Evolutionary conservation across 1,140 invertebrate species (phyloP).

Genomic region (Drosophila willistoni): DNA sequence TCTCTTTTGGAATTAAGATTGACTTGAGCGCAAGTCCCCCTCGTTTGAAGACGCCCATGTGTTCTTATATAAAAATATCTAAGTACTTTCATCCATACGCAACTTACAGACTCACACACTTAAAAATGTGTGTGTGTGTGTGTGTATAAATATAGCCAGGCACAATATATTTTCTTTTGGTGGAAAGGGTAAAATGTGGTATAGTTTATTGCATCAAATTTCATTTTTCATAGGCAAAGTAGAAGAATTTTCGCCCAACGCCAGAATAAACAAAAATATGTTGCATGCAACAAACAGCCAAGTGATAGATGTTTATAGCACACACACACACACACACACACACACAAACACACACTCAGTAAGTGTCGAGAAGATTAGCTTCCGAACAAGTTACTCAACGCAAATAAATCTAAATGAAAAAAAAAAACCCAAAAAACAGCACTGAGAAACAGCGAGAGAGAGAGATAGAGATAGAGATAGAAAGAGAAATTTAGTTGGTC

Average conservation of each 20-base stretch:
- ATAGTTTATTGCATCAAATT: conserved; percentile 50
- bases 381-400: not conserved
- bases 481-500: conserved; percentile 7
- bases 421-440: not conserved
- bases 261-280: not conserved
- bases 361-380: conserved; percentile 6
- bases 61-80: not conserved
- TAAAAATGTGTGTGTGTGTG: conserved; percentile 1
- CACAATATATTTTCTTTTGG: not conserved
- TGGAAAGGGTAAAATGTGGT: conserved; percentile 2
- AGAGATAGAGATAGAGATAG: not conserved
- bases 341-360: too few relatives aligned
- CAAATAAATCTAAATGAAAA: conserved; percentile 3
- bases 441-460: not conserved
- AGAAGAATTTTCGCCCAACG: conserved; percentile 16
- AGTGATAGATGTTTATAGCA: conserved; percentile 2
- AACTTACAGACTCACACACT: not conserved
- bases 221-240: conserved; percentile 20
- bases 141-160: conserved; percentile 45
- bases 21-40: too few relatives aligned
- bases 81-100: not conserved
- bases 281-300: conserved; percentile 13
- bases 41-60: not conserved
- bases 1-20: too few relatives aligned
- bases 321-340: too few relatives aligned